Evolutionary conservation across 1,140 invertebrate species (phyloP).

Genomic region (Ctenoplectra terminalis): DNA sequence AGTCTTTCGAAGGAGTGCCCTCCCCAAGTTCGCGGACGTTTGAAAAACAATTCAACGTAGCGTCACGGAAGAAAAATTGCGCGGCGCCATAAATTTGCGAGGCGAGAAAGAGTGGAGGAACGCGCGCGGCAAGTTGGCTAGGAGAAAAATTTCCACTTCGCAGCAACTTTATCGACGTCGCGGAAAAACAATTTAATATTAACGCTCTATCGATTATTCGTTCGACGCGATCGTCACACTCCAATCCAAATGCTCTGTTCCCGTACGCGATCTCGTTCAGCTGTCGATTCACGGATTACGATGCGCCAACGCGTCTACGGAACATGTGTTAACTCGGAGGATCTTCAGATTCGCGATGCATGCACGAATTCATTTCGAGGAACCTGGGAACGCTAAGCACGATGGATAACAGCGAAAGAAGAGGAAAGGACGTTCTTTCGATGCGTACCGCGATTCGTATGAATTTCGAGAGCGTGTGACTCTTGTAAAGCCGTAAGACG

Average conservation of each 20-base stretch:
- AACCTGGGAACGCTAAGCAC: neutral
- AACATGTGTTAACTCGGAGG: neutral
- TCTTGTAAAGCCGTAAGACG: no score
- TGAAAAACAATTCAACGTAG: neutral
- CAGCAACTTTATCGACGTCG: neutral
- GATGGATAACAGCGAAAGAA: neutral
- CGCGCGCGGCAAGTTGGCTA: no score
- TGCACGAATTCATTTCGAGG: constrained; percentile 9
- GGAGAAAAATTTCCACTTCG: neutral
- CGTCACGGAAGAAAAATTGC: neutral
- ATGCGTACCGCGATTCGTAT: neutral
- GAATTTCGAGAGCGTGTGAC: neutral
- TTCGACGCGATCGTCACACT: neutral
- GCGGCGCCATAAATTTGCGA: neutral
- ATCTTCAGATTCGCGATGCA: neutral
- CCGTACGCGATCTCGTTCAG: neutral
- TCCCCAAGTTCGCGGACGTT: neutral
- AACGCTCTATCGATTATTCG: constrained; percentile 20
- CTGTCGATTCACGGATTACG: constrained; percentile 22
- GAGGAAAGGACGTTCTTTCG: neutral
- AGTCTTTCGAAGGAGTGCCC: no score
- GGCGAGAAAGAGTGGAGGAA: neutral
- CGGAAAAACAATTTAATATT: constrained; percentile 7
- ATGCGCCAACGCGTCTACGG: neutral
- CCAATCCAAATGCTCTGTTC: neutral